Percentiles rank a stretch among this genome's conserved stretches.
Evolutionary conservation across 2,888 invertebrate genomes (phyloP).

Genomic region (Polietes domitor): DNA sequence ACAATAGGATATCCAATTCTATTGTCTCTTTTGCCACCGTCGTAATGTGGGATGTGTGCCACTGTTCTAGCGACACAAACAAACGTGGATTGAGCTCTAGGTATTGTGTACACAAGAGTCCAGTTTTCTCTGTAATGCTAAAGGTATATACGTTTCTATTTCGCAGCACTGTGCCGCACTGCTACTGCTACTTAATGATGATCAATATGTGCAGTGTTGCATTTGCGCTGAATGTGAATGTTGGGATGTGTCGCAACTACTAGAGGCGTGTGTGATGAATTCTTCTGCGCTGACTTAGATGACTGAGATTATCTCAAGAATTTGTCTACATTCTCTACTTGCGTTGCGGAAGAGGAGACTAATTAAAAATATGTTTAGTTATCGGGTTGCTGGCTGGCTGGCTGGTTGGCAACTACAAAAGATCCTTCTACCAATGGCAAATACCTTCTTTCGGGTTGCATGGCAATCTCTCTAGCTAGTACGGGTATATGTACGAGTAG

Average conservation of each 20-base stretch:
- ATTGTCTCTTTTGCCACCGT: no score
- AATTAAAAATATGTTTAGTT: conserved; percentile 63
- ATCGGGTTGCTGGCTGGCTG: conserved; percentile 31
- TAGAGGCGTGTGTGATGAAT: conserved; percentile 50
- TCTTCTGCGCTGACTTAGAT: conserved; percentile 37
- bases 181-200: not conserved
- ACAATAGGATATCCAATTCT: no score
- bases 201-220: conserved; percentile 5
- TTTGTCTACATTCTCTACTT: conserved; percentile 63
- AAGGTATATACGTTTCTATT: not conserved
- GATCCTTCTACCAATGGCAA: conserved; percentile 45
- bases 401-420: conserved; percentile 18
- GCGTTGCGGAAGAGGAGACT: conserved; percentile 47
- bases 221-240: not conserved
- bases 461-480: not conserved
- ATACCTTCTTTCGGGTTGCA: conserved; percentile 16
- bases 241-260: not conserved
- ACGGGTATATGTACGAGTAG: not conserved
- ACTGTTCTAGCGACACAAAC: no score
- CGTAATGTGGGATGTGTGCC: no score
- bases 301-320: conserved; percentile 64
- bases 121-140: no score
- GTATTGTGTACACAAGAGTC: no score
- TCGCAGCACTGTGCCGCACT: not conserved
- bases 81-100: no score